Evolutionary conservation across 2,113 vertebrate species (phyloP).

Genomic region (Serilophus lunatus): DNA sequence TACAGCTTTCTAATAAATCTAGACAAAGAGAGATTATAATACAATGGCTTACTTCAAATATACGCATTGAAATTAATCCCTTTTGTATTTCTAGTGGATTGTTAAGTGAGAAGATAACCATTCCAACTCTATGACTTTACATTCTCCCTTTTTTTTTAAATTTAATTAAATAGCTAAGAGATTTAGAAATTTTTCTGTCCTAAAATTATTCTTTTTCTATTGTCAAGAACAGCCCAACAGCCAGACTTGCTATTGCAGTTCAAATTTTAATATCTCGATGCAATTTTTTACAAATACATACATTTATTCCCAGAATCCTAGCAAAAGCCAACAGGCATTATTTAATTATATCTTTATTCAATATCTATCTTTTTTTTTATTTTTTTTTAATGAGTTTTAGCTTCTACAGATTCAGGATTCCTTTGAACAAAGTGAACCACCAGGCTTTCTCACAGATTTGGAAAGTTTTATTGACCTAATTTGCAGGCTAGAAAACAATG

Average conservation of each 20-base stretch:
- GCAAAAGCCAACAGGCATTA: background rate
- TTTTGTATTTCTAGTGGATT: background rate
- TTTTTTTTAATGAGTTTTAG: background rate
- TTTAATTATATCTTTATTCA: background rate
- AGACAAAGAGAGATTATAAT: background rate
- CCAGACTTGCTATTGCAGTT: background rate
- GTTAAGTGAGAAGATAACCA: background rate
- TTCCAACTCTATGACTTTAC: background rate
- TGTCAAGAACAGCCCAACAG: background rate
- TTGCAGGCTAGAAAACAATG: background rate
- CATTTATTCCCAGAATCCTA: background rate
- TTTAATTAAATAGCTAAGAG: background rate
- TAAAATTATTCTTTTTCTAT: background rate
- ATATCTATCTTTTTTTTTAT: background rate
- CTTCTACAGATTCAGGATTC: background rate
- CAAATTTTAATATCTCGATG: background rate
- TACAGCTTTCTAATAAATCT: background rate
- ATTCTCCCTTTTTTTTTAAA: background rate
- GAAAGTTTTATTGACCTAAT: background rate
- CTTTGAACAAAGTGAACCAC: background rate
- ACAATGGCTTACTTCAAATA: background rate
- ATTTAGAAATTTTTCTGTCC: background rate
- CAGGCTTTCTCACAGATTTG: background rate
- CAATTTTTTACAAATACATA: background rate
- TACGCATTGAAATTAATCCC: background rate